Evolutionary conservation across 2,888 invertebrate species (phyloP).

Genomic region (Acronicta leporina): DNA sequence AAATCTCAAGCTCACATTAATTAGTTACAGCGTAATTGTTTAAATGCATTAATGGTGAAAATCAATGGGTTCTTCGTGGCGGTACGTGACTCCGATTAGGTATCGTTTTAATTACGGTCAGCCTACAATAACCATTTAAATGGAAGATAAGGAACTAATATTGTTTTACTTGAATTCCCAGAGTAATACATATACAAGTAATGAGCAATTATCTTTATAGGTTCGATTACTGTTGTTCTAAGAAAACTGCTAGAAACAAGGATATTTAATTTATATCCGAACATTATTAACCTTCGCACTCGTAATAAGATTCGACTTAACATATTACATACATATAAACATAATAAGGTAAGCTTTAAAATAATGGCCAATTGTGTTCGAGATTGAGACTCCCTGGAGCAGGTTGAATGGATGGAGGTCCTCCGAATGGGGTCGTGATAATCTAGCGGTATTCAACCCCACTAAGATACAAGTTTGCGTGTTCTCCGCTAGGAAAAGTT

Average conservation of each 20-base stretch:
- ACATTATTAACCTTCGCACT: conserved; percentile 1
- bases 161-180: conserved; percentile 14
- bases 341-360: neutral
- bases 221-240: conserved; percentile 19
- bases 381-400: no score
- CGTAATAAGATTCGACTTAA: neutral
- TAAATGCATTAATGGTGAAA: conserved; percentile 26
- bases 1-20: conserved; percentile 5
- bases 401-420: no score
- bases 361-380: neutral
- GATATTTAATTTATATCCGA: conserved; percentile 4
- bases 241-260: conserved; percentile 9
- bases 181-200: conserved; percentile 19
- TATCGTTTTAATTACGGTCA: conserved; percentile 29
- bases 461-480: no score
- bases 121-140: conserved; percentile 19
- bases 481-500: no score
- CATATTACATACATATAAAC: no score
- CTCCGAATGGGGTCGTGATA: no score
- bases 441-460: no score
- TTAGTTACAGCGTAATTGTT: conserved; percentile 19
- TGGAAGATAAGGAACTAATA: conserved; percentile 33
- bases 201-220: conserved; percentile 30
- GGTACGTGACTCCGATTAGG: conserved; percentile 15
- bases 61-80: conserved; percentile 17